Base-by-base conservation (phyloP, 2,888 invertebrate species). In the Encarsia formosa region DNA sequence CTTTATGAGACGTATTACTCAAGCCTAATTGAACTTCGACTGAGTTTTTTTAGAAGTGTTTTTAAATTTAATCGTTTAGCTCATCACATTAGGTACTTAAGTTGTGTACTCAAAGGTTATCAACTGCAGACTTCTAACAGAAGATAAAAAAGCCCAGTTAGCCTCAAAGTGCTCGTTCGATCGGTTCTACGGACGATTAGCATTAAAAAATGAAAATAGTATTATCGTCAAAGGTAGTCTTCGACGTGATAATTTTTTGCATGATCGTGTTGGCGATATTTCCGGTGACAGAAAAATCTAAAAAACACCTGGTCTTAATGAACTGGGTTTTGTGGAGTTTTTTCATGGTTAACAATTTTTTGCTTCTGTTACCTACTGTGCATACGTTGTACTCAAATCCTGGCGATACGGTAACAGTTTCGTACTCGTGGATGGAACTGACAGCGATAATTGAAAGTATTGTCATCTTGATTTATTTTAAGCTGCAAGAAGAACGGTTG, bases 281-380 rank as follows among this genome's bases (percentile, higher is more conserved):
- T 22, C 52, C 42, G 32, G n/a, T 35, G 3, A 6, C 18, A 15
- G 8, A 31, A 5, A 35, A 19, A 16, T 1, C 8, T 15, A 15
- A 16, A 8, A 42, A 16, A 5, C 16, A 20, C 16, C 16, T 18
- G 16, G 15, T 8, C 8, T 19, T 20, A 24, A 20, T 23, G 29
- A 8, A 15, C 22, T 16, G 6, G 16, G 2, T 15, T 22, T 44
- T 52, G n/a, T 48, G 52, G 48, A 44, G 48, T 32, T 52, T 52
- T 44, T 52, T 44, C 35, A 18, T 52, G 5, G 4, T 20, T 2
- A 52, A 52, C 29, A 32, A 52, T 38, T 1, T 48, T 3, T 22
- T 43, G 13, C 34, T 48, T 20, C 6, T 52, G 13, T n/a, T 34
- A n/a, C 26, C 32, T 15, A 48, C 42, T 9, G n/a, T 32, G 2